These are phyloP conservation scores for Drosophila siamana DNA, from an alignment of 2,888 invertebrate genomes.

Conservation along the genomic window DNA sequence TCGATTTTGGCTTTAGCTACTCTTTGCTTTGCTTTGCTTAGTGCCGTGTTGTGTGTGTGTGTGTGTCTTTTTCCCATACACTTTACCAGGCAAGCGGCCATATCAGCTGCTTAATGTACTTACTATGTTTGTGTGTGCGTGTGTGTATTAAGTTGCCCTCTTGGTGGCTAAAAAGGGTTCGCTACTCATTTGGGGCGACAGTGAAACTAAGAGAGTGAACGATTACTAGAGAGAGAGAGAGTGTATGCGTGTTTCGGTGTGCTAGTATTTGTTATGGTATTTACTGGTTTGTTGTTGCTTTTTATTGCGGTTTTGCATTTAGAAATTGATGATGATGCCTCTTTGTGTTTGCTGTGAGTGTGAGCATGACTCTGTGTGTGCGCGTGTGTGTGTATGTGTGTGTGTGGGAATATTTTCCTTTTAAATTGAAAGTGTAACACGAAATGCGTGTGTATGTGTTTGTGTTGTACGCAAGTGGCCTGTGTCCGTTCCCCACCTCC, in stretches of 20 bases:
- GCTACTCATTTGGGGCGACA: too few relatives aligned
- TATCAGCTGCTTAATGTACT: constrained; percentile 21
- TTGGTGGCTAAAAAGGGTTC: not conserved
- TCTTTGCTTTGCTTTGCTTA: constrained; percentile 25
- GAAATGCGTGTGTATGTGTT: constrained; percentile 28
- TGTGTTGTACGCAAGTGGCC: constrained; percentile 35
- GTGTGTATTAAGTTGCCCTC: constrained; percentile 1
- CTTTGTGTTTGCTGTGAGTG: constrained; percentile 24
- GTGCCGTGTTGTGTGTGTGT: constrained; percentile 3
- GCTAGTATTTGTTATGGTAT: constrained; percentile 2
- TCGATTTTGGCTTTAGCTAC: constrained; percentile 48
- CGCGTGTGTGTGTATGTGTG: constrained; percentile 29
- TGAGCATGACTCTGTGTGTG: constrained; percentile 3
- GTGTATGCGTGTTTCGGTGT: constrained; percentile 39
- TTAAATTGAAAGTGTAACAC: constrained; percentile 77
- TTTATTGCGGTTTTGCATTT: constrained; percentile 79
- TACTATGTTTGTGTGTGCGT: not conserved
- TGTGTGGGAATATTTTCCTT: constrained; percentile 69
- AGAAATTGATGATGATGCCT: constrained; percentile 75
- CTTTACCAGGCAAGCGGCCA: constrained; percentile 8
- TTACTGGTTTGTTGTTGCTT: constrained; percentile 38
- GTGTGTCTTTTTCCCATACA: constrained; percentile 29
- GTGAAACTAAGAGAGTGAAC: too few relatives aligned
- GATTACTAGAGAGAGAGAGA: not conserved
- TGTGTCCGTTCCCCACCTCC: constrained; percentile 15